Percentiles rank a stretch among this genome's conserved stretches.
phyloP scores from a whole-genome alignment of 2,888 invertebrate species.

The Thymelicus sylvestris region DNA sequence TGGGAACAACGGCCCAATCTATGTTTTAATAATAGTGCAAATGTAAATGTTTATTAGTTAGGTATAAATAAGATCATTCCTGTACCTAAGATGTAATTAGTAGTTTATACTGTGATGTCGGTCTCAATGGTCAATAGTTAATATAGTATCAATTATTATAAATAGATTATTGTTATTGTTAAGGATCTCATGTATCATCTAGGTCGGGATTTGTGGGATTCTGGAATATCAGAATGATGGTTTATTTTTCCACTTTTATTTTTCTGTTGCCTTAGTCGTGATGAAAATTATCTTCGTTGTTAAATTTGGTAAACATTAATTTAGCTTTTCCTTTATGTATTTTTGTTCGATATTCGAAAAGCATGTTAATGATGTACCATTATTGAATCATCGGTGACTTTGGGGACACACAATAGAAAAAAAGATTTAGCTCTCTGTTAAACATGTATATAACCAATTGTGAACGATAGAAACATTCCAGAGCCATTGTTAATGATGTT shows the following conservation, averaged over 20 bases:
- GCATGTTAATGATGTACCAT: conserved; percentile 44
- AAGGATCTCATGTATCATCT: conserved; percentile 83
- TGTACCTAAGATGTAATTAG: conserved; percentile 81
- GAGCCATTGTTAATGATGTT: conserved; percentile 84
- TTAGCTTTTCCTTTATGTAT: conserved; percentile 33
- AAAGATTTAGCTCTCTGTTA: conserved; percentile 68
- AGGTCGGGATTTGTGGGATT: conserved; percentile 74
- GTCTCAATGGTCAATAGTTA: conserved; percentile 81
- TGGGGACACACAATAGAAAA: conserved; percentile 42
- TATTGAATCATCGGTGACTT: conserved; percentile 43
- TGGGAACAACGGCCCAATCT: conserved; percentile 63
- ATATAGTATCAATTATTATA: conserved; percentile 80
- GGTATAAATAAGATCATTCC: conserved; percentile 78
- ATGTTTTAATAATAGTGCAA: conserved; percentile 72
- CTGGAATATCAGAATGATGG: conserved; percentile 73
- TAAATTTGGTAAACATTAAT: conserved; percentile 36
- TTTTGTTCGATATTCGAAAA: conserved; percentile 42
- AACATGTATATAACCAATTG: conserved; percentile 66
- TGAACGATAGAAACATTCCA: conserved; percentile 81
- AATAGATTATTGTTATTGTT: conserved; percentile 81
- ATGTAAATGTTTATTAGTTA: conserved; percentile 70
- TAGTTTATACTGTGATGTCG: conserved; percentile 83
- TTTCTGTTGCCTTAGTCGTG: conserved; percentile 45
- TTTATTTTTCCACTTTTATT: conserved; percentile 58
- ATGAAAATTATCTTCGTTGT: conserved; percentile 36